Conservation (phyloP, 2,797 vertebrate species). For the Rachycentron canadum region DNA sequence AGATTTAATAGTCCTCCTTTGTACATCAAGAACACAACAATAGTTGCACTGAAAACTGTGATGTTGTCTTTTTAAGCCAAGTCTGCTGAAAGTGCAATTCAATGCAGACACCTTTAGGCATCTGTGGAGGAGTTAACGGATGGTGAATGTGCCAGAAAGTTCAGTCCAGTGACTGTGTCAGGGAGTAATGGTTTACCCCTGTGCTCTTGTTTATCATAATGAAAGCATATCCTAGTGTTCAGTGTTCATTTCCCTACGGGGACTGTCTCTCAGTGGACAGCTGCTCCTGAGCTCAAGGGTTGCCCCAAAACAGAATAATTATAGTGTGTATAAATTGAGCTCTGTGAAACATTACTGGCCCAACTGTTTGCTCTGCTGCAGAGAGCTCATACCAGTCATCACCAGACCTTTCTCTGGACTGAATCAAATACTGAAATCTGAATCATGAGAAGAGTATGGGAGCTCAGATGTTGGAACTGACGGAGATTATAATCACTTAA, state of each 20-base stretch:
- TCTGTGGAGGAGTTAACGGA: conserved; percentile 27
- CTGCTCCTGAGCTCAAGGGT: conserved; percentile 41
- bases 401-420: neutral
- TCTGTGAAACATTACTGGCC: conserved; percentile 30
- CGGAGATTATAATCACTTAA: neutral
- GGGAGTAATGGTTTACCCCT: conserved; percentile 20
- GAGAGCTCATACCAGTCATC: conserved; percentile 2
- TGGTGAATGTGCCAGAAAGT: conserved; percentile 26
- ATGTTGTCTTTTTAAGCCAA: neutral
- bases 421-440: neutral
- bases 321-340: conserved; percentile 31
- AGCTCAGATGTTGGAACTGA: neutral
- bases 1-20: neutral
- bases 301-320: conserved; percentile 27
- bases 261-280: conserved; percentile 32
- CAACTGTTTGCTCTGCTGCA: conserved; percentile 40
- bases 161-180: conserved; percentile 16
- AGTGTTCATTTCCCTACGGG: conserved; percentile 27
- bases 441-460: no score
- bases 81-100: conserved; percentile 19
- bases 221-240: conserved; percentile 12
- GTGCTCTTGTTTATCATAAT: conserved; percentile 32
- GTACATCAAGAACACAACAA: neutral
- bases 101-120: conserved; percentile 15
- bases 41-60: neutral